Percentiles rank a stretch among this genome's conserved stretches.
phyloP scores from a whole-genome alignment of 2,888 invertebrate species.

The Leptopilina myrica region DNA sequence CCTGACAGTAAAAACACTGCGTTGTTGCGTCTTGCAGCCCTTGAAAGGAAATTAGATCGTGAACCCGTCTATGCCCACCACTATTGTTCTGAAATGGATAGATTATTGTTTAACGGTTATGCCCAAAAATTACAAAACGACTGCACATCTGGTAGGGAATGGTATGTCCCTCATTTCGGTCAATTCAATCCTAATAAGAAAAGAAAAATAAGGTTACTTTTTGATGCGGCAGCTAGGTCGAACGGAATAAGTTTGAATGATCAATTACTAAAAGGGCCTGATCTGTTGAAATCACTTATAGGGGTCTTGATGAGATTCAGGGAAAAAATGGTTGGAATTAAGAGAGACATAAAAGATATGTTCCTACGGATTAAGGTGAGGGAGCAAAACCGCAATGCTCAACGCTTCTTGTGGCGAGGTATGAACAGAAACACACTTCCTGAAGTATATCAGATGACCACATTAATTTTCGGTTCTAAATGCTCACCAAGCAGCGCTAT shows the following conservation, averaged over 20 bases:
- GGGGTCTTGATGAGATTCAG: constrained; percentile 19
- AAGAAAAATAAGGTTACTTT: constrained; percentile 1
- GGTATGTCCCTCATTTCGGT: constrained; percentile 31
- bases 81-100: neutral
- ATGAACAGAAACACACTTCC: constrained; percentile 7
- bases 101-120: constrained; percentile 56
- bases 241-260: constrained; percentile 7
- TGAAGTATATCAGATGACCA: too few species aligned
- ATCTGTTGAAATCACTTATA: neutral
- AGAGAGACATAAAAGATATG: constrained; percentile 31
- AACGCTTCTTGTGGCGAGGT: constrained; percentile 30
- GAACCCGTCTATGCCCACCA: constrained; percentile 50
- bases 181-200: constrained; percentile 7
- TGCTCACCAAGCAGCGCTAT: constrained; percentile 15
- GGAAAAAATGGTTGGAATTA: neutral
- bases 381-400: constrained; percentile 1
- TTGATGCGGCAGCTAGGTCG: constrained; percentile 29
- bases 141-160: constrained; percentile 31
- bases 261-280: neutral
- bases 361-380: neutral
- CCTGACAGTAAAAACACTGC: neutral
- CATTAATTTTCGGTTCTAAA: constrained; percentile 26
- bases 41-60: constrained; percentile 56
- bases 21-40: constrained; percentile 42
- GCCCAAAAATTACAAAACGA: constrained; percentile 48